phyloP scores from a whole-genome alignment of 2,113 vertebrate genomes.

The Gila orcuttii region DNA sequence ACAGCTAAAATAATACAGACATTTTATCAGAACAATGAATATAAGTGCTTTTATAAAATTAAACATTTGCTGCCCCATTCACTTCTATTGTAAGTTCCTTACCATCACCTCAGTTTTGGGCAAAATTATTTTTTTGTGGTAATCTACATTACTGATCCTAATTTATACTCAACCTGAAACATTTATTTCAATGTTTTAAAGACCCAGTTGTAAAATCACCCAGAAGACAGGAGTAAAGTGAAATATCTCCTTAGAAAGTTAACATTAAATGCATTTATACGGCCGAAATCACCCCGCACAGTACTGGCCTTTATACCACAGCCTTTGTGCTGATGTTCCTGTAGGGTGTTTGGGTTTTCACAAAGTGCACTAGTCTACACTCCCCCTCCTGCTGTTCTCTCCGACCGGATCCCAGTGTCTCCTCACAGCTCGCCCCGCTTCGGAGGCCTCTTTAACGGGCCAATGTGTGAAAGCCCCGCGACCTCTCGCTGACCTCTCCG shows the following conservation, averaged over 20 bases:
- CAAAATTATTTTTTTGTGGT: neutral
- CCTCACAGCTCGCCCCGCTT: slow-evolving; percentile 62
- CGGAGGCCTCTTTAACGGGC: slow-evolving; percentile 71
- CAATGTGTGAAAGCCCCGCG: slow-evolving; percentile 52
- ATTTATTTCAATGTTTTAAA: slow-evolving; percentile 10
- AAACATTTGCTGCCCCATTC: neutral
- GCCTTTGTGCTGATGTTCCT: slow-evolving; percentile 28
- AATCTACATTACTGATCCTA: too few species aligned
- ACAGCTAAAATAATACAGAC: neutral
- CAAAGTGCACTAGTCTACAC: neutral
- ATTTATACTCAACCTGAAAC: neutral
- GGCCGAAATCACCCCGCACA: slow-evolving; percentile 26
- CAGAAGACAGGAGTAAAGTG: neutral
- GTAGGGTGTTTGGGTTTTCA: slow-evolving; percentile 37
- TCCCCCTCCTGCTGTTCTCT: slow-evolving; percentile 52
- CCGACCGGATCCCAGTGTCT: slow-evolving; percentile 60
- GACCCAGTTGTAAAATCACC: neutral
- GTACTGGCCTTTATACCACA: slow-evolving; percentile 23
- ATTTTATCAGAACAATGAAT: neutral
- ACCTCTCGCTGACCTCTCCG: slow-evolving; percentile 66
- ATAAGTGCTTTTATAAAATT: neutral
- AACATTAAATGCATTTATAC: slow-evolving; percentile 16
- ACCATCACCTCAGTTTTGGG: neutral
- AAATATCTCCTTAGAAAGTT: slow-evolving; percentile 24
- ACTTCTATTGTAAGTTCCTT: neutral